Conservation (phyloP, 2,888 invertebrate species). For the Tribolium freemani region DNA sequence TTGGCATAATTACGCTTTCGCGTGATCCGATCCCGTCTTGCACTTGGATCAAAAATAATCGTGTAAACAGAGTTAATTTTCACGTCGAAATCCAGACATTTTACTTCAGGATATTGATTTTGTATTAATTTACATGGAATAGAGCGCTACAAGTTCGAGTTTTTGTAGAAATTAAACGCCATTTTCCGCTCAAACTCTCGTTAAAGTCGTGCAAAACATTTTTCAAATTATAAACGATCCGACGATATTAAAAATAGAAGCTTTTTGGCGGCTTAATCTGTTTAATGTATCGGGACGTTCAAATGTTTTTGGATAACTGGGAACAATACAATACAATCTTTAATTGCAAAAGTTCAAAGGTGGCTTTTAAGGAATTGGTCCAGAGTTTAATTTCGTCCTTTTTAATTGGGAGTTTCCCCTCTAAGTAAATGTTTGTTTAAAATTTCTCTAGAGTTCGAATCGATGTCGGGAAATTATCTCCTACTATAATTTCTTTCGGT, state of each 20-base stretch:
- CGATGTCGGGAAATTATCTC: constrained; percentile 11
- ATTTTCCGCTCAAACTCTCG: too few relatives aligned
- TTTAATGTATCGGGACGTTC: constrained; percentile 28
- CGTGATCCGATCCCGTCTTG: constrained; percentile 10
- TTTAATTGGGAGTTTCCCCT: constrained; percentile 41
- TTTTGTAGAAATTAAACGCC: too few relatives aligned
- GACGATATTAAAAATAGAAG: too few relatives aligned
- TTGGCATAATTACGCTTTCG: constrained; percentile 2
- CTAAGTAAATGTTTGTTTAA: constrained; percentile 41
- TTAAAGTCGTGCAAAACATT: too few relatives aligned
- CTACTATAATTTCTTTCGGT: constrained; percentile 5
- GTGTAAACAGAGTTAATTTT: neutral
- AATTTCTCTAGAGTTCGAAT: constrained; percentile 38
- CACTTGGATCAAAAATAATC: constrained; percentile 16
- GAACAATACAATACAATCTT: constrained; percentile 27
- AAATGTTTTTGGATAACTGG: constrained; percentile 14
- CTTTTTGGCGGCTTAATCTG: constrained; percentile 4
- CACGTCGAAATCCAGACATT: neutral
- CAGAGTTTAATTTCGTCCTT: constrained; percentile 33
- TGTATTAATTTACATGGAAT: too few relatives aligned
- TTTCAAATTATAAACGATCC: too few relatives aligned
- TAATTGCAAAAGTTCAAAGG: constrained; percentile 42
- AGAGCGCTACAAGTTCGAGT: too few relatives aligned
- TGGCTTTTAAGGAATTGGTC: constrained; percentile 38
- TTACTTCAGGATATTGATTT: too few relatives aligned